These are phyloP conservation scores for Rhynchonycteris naso DNA, from an alignment of 2,797 vertebrate genomes.

Conservation along the genomic window DNA sequence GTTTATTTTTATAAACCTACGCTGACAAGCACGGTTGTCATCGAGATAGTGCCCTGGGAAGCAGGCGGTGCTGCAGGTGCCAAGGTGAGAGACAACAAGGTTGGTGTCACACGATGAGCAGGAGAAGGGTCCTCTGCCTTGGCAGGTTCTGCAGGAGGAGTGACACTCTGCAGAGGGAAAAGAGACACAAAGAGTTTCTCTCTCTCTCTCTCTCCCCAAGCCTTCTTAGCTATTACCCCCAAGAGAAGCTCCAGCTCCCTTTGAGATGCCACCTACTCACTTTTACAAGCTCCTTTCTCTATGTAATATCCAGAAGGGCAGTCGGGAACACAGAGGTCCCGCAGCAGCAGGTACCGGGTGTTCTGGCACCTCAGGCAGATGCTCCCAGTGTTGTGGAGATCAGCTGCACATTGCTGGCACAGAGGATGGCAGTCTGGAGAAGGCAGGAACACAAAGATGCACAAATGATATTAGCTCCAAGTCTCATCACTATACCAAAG, in stretches of 20 bases:
- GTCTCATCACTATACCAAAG: background rate
- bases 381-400: constrained; percentile 88
- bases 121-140: constrained; percentile 84
- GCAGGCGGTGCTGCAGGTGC: constrained; percentile 88
- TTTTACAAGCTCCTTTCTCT: constrained; percentile 88
- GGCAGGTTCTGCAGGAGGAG: constrained; percentile 91
- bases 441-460: background rate
- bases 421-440: constrained; percentile 90
- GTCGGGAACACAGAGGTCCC: constrained; percentile 89
- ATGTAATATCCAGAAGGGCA: constrained; percentile 89
- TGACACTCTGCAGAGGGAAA: constrained; percentile 90
- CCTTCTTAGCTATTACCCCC: background rate
- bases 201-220: background rate
- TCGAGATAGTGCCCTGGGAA: constrained; percentile 90
- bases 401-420: constrained; percentile 91
- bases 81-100: constrained; percentile 87
- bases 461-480: background rate
- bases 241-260: background rate
- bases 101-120: constrained; percentile 90
- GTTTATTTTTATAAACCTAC: constrained; percentile 85
- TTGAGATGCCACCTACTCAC: constrained; percentile 84
- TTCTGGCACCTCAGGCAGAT: constrained; percentile 91
- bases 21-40: constrained; percentile 85
- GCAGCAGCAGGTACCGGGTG: constrained; percentile 86
- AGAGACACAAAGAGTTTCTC: background rate